Evolutionary conservation across 2,113 vertebrate species (phyloP).

Genomic region (Geococcyx californianus): DNA sequence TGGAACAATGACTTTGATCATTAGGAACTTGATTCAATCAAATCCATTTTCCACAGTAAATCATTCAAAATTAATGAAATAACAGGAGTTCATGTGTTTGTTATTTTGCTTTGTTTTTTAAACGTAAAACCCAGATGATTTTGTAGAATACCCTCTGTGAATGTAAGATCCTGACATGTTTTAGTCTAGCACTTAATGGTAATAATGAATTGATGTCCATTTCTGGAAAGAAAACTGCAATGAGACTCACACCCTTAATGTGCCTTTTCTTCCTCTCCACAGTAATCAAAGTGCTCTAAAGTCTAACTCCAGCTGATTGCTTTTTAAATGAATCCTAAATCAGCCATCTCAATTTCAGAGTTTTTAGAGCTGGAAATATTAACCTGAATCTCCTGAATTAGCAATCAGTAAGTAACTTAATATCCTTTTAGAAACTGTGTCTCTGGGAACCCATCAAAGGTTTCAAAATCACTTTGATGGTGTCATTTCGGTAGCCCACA

Average conservation of each 20-base stretch:
- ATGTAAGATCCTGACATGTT: not conserved
- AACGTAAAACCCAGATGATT: not conserved
- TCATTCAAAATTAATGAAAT: not conserved
- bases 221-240: not conserved
- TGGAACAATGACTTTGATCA: not conserved
- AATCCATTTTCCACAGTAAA: not conserved
- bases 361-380: constrained; percentile 43
- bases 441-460: constrained; percentile 29
- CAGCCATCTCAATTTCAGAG: constrained; percentile 20
- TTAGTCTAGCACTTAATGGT: not conserved
- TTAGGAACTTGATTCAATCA: not conserved
- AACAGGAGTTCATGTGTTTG: not conserved
- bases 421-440: not conserved
- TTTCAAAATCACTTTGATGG: constrained; percentile 49
- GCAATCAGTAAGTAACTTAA: constrained; percentile 48
- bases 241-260: not conserved
- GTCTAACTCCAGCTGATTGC: constrained; percentile 4
- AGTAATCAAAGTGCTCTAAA: not conserved
- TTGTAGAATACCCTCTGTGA: not conserved
- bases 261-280: not conserved
- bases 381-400: constrained; percentile 47
- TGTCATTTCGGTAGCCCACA: not conserved
- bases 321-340: constrained; percentile 56
- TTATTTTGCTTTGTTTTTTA: not conserved
- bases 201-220: not conserved